Percentiles rank a stretch among this genome's conserved stretches.
These are phyloP conservation scores for Rallus crepitans DNA, from an alignment of 2,797 vertebrate genomes.

Conservation along the genomic window DNA sequence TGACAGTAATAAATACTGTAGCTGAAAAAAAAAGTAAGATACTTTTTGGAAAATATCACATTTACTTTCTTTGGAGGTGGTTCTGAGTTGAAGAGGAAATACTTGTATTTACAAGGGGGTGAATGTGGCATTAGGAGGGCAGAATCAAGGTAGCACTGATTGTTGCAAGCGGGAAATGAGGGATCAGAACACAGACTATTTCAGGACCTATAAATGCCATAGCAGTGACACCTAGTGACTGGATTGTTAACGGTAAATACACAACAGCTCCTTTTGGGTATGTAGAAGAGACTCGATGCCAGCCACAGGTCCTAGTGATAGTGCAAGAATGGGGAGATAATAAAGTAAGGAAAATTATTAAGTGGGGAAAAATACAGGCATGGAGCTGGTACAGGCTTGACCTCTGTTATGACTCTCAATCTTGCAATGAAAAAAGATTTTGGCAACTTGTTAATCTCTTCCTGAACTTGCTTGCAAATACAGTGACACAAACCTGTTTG, in stretches of 20 bases:
- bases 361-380: neutral
- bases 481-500: neutral
- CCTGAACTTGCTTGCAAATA: conserved; percentile 4
- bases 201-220: neutral
- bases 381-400: neutral
- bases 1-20: neutral
- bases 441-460: conserved; percentile 16
- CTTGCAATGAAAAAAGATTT: conserved; percentile 4
- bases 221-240: neutral
- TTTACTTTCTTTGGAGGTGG: neutral
- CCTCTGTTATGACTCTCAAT: neutral
- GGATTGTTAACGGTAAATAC: neutral
- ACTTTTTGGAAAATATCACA: neutral
- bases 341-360: neutral
- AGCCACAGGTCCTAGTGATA: neutral
- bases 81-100: neutral
- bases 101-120: neutral
- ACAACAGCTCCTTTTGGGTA: neutral
- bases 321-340: neutral
- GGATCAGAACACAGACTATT: neutral
- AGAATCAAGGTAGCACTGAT: neutral
- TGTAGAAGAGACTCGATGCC: neutral
- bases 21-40: neutral
- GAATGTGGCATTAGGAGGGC: neutral
- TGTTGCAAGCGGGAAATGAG: neutral